Conservation (phyloP, 1,140 invertebrate genomes). For the Euura saliciscinereae region DNA sequence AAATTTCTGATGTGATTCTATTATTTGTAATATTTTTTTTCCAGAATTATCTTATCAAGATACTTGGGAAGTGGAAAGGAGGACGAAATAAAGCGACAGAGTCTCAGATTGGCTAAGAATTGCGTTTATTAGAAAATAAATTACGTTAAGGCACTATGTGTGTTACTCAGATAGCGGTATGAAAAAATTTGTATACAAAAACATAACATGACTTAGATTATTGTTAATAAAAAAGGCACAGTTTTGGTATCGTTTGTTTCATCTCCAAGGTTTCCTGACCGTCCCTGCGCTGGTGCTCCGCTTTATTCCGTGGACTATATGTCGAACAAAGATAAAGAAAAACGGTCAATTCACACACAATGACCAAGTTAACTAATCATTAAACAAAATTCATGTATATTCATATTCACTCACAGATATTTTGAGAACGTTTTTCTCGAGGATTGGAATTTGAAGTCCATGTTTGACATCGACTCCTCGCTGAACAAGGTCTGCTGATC, state of each 20-base stretch:
- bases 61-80: no score
- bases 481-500: conserved; percentile 32
- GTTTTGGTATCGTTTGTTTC: conserved; percentile 18
- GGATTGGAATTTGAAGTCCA: conserved; percentile 47
- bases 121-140: not conserved
- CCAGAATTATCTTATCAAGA: no score
- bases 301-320: conserved; percentile 50
- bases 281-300: conserved; percentile 53
- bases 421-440: conserved; percentile 46
- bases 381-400: conserved; percentile 14
- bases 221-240: conserved; percentile 21
- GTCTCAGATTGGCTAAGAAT: not conserved
- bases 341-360: not conserved
- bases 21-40: no score
- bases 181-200: conserved; percentile 26
- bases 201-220: conserved; percentile 21
- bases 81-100: no score
- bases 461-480: conserved; percentile 53
- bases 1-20: no score
- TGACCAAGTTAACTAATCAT: conserved; percentile 13
- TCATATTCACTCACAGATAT: conserved; percentile 22
- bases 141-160: conserved; percentile 16
- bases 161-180: not conserved
- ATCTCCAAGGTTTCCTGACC: conserved; percentile 54
- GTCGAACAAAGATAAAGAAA: not conserved